These are phyloP conservation scores for Lontra canadensis DNA, from an alignment of 2,113 vertebrate species.

Conservation along the genomic window DNA sequence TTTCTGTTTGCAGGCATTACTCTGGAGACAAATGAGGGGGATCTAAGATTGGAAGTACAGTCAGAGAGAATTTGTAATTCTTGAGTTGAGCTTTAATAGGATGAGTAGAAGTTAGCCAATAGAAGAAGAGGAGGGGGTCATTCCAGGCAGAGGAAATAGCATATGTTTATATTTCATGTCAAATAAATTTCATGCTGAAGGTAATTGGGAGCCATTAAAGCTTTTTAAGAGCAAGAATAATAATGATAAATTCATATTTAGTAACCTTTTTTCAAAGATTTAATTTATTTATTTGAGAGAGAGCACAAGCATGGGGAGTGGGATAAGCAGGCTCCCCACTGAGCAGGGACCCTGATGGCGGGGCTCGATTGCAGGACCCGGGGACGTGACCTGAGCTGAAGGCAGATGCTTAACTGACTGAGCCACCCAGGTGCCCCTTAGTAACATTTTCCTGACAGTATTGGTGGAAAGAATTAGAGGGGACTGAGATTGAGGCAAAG, in stretches of 20 bases:
- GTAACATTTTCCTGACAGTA: not conserved
- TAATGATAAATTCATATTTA: not conserved
- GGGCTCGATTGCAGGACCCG: not conserved
- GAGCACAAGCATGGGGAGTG: not conserved
- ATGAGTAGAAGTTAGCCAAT: not conserved
- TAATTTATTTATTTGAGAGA: not conserved
- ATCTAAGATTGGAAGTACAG: not conserved
- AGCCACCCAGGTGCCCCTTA: not conserved
- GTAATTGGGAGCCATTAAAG: not conserved
- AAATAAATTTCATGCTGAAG: not conserved
- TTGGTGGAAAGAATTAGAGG: not conserved
- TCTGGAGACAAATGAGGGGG: not conserved
- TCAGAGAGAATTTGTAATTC: constrained; percentile 7
- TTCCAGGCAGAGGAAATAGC: not conserved
- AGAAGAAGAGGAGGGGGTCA: not conserved
- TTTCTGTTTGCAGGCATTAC: not conserved
- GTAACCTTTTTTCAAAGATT: not conserved
- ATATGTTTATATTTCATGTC: not conserved
- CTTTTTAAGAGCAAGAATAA: not conserved
- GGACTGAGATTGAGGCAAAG: constrained; percentile 9
- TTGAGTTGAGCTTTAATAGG: not conserved
- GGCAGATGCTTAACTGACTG: not conserved
- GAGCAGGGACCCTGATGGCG: not conserved
- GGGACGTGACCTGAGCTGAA: not conserved
- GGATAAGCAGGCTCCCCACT: not conserved